Evolutionary conservation across 2,113 vertebrate species (phyloP).

Genomic region (Grallaria varia): DNA sequence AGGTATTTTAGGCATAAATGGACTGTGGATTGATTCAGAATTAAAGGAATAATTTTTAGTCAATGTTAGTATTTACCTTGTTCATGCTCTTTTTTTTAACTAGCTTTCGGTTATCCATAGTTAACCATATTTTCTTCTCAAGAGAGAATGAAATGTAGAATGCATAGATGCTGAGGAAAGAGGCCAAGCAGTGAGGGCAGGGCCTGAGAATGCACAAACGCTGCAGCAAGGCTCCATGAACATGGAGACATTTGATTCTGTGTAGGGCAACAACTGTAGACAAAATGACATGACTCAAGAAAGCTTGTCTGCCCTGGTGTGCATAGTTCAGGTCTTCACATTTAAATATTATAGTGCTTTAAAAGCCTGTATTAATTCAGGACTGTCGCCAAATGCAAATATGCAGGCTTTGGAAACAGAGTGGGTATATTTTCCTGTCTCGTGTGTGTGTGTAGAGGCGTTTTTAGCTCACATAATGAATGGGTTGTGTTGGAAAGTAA

Average conservation of each 20-base stretch:
- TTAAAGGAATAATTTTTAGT: background rate
- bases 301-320: background rate
- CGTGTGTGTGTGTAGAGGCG: background rate
- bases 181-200: background rate
- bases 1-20: background rate
- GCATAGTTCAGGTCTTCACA: background rate
- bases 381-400: background rate
- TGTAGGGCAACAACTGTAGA: background rate
- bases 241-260: background rate
- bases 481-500: background rate
- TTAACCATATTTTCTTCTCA: background rate
- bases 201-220: background rate
- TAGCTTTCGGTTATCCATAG: background rate
- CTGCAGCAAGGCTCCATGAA: background rate
- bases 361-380: background rate
- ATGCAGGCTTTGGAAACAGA: fast-evolving
- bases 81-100: background rate
- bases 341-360: background rate
- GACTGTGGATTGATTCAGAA: background rate
- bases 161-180: background rate
- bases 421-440: background rate
- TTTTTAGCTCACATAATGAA: background rate
- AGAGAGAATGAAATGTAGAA: background rate
- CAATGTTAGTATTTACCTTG: background rate
- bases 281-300: background rate